These are phyloP conservation scores for Volucella bombylans DNA, from an alignment of 2,888 invertebrate species.

Conservation along the genomic window DNA sequence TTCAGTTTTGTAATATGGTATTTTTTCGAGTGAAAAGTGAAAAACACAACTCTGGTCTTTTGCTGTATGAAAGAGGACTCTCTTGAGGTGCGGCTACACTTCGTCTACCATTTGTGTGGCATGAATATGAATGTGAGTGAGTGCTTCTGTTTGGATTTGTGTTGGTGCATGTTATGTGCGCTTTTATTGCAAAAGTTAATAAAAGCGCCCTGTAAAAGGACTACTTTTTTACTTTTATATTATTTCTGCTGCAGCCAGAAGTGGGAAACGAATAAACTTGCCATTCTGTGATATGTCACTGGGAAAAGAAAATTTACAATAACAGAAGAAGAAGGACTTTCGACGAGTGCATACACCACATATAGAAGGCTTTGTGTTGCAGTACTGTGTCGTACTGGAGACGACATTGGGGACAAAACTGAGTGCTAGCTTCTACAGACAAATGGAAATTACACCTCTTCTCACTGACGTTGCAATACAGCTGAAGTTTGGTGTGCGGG, in stretches of 20 bases:
- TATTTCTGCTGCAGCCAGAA: not conserved
- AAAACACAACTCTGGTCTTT: constrained; percentile 44
- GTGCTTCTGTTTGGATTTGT: constrained; percentile 8
- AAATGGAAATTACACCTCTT: too few relatives aligned
- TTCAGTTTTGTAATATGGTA: constrained; percentile 3
- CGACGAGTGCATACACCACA: too few relatives aligned
- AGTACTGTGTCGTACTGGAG: too few relatives aligned
- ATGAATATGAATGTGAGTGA: constrained; percentile 8
- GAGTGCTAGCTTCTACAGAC: too few relatives aligned
- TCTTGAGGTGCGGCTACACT: constrained; percentile 73
- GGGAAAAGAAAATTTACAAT: constrained; percentile 27
- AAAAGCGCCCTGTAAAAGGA: constrained; percentile 54
- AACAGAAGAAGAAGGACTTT: too few relatives aligned
- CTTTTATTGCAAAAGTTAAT: constrained; percentile 67
- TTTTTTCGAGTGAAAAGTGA: constrained; percentile 32
- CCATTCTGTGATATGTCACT: constrained; percentile 57
- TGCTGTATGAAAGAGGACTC: constrained; percentile 46
- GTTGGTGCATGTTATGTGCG: constrained; percentile 37
- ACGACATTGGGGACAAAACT: too few relatives aligned
- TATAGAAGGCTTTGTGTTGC: too few relatives aligned
- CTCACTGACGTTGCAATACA: too few relatives aligned
- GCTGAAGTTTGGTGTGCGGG: too few relatives aligned
- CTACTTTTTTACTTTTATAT: constrained; percentile 2
- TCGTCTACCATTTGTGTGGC: constrained; percentile 39
- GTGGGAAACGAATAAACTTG: constrained; percentile 54